Evolutionary conservation across 1,140 invertebrate species (phyloP).

Genomic region (Apolygus lucorum): DNA sequence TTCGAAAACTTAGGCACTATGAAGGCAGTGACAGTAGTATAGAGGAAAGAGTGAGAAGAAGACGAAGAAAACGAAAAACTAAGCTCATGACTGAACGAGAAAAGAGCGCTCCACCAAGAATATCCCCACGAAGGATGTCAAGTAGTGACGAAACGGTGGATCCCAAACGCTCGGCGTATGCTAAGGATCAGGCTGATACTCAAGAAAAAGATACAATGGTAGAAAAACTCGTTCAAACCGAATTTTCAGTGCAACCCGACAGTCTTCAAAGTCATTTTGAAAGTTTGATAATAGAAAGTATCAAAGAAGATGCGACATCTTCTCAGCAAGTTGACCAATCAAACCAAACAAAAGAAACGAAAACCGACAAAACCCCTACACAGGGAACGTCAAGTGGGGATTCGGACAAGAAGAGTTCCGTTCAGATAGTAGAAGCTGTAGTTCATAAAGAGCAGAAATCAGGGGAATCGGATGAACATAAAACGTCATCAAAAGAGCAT

Average conservation of each 20-base stretch:
- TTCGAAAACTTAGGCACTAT: constrained; percentile 18
- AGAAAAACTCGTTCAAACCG: constrained; percentile 18
- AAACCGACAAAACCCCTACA: too few species aligned
- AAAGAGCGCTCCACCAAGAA: constrained; percentile 18
- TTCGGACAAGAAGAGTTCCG: constrained; percentile 2
- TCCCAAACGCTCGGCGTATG: neutral
- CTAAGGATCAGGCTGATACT: constrained; percentile 20
- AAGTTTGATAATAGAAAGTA: neutral
- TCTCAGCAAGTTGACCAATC: neutral
- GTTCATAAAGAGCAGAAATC: constrained; percentile 25
- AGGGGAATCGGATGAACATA: constrained; percentile 24
- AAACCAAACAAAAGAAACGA: too few species aligned
- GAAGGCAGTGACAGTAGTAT: constrained; percentile 24
- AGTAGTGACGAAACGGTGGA: neutral
- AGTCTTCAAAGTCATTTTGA: constrained; percentile 2
- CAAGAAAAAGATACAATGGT: constrained; percentile 3
- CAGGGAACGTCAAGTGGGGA: constrained; percentile 3
- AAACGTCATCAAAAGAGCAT: too few species aligned
- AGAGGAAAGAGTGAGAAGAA: constrained; percentile 18
- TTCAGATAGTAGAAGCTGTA: constrained; percentile 20
- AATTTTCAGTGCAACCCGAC: constrained; percentile 6
- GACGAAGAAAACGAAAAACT: constrained; percentile 24
- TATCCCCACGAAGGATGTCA: constrained; percentile 27
- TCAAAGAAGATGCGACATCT: neutral
- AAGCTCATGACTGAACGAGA: constrained; percentile 35